Evolutionary conservation across 2,113 vertebrate species (phyloP).

Genomic region (Microcebus ravelobensis): DNA sequence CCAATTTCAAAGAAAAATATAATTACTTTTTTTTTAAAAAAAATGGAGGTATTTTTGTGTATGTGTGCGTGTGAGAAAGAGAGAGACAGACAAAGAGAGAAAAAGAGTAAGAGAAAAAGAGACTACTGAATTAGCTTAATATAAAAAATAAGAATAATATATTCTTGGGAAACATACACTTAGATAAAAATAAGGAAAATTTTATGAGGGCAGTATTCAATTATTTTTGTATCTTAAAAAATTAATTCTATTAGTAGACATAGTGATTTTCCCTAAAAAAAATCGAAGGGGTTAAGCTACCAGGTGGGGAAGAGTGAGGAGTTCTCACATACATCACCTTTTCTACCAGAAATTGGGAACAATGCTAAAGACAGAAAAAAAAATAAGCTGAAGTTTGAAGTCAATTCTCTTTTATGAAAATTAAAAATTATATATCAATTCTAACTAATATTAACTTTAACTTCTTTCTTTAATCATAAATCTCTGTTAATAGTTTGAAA

Average conservation of each 20-base stretch:
- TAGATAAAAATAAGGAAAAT: not conserved
- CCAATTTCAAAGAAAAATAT: not conserved
- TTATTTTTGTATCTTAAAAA: not conserved
- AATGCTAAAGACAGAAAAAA: not conserved
- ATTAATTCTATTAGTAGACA: not conserved
- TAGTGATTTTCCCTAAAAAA: not conserved
- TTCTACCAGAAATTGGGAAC: not conserved
- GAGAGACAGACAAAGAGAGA: not conserved
- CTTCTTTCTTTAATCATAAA: not conserved
- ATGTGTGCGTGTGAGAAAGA: not conserved
- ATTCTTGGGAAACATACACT: not conserved
- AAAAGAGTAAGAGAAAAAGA: not conserved
- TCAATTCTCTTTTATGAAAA: not conserved
- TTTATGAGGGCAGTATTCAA: not conserved
- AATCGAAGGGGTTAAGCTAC: not conserved
- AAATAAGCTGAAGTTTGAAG: not conserved
- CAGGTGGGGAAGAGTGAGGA: not conserved
- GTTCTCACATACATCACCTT: not conserved
- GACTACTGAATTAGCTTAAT: not conserved
- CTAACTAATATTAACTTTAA: not conserved
- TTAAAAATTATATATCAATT: not conserved
- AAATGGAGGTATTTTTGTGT: not conserved
- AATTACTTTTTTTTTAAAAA: not conserved
- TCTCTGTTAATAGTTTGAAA: not conserved
- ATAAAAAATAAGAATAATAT: not conserved